Percentiles rank a stretch among this genome's conserved stretches.
phyloP scores from a whole-genome alignment of 1,140 invertebrate genomes.

The Radopholus similis region DNA sequence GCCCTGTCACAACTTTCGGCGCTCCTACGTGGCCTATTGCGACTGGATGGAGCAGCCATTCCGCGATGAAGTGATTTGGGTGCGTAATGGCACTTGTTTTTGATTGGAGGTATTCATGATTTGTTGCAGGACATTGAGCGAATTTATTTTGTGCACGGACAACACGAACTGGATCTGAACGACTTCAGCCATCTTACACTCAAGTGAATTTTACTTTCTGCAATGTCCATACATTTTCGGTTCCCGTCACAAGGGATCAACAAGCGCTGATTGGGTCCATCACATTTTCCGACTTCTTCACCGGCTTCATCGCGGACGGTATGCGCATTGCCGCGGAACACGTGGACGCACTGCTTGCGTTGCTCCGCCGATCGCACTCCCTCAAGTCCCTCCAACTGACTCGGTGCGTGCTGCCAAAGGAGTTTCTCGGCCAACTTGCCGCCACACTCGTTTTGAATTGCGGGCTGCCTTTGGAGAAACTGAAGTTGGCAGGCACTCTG shows the following conservation, averaged over 20 bases:
- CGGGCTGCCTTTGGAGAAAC: constrained; percentile 33
- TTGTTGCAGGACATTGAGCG: constrained; percentile 54
- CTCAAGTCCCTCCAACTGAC: constrained; percentile 41
- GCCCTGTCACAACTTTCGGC: constrained; percentile 55
- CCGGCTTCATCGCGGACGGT: constrained; percentile 49
- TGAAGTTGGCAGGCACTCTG: constrained; percentile 47
- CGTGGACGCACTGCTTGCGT: constrained; percentile 49
- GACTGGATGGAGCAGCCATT: constrained; percentile 57
- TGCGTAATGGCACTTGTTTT: constrained; percentile 22
- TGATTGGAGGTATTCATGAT: not conserved
- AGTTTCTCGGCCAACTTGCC: constrained; percentile 49
- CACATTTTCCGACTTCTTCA: constrained; percentile 56
- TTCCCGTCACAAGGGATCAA: constrained; percentile 43
- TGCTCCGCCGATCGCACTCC: constrained; percentile 50
- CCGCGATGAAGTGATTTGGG: constrained; percentile 55
- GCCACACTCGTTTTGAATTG: constrained; percentile 42
- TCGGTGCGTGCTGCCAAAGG: constrained; percentile 54
- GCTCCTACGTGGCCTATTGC: constrained; percentile 56
- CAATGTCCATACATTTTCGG: constrained; percentile 1
- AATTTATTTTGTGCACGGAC: constrained; percentile 54
- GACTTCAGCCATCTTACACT: constrained; percentile 55
- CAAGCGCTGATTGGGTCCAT: constrained; percentile 50
- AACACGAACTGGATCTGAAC: constrained; percentile 51
- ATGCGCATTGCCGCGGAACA: constrained; percentile 45
- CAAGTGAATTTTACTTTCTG: constrained; percentile 46